Evolutionary conservation across 2,113 vertebrate species (phyloP).

Genomic region (Engystomops pustulosus): DNA sequence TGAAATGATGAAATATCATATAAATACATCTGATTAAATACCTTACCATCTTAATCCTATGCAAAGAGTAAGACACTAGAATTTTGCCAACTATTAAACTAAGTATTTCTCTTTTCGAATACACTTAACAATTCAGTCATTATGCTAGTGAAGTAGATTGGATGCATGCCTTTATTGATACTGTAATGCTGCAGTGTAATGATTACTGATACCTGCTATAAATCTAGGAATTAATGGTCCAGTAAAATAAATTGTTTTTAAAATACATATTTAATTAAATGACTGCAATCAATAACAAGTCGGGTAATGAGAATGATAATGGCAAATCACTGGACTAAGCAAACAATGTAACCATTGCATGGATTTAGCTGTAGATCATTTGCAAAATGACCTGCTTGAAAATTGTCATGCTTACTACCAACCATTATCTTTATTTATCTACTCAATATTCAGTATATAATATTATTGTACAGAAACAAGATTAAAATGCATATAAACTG

Average conservation of each 20-base stretch:
- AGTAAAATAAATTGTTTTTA: constrained; percentile 55
- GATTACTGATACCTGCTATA: constrained; percentile 50
- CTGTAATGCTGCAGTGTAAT: constrained; percentile 44
- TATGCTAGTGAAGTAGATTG: constrained; percentile 25
- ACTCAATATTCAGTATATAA: too few species aligned
- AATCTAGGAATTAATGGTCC: constrained; percentile 55
- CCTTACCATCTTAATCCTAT: background rate
- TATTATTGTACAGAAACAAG: too few species aligned
- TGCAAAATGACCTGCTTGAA: constrained; percentile 31
- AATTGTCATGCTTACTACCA: constrained; percentile 15
- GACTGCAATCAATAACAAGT: constrained; percentile 48
- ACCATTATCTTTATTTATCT: constrained; percentile 25
- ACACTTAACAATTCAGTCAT: constrained; percentile 7
- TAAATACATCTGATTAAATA: background rate
- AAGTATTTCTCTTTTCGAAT: background rate
- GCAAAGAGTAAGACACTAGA: background rate
- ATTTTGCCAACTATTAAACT: background rate
- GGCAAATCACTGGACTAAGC: constrained; percentile 53
- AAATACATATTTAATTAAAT: constrained; percentile 59
- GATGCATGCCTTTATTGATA: constrained; percentile 52
- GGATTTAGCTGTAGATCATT: constrained; percentile 49
- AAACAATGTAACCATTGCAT: constrained; percentile 48
- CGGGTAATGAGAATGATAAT: constrained; percentile 40
- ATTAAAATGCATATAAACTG: too few species aligned
- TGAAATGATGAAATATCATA: background rate